phyloP scores from a whole-genome alignment of 2,888 invertebrate species.

The Thyatira batis region DNA sequence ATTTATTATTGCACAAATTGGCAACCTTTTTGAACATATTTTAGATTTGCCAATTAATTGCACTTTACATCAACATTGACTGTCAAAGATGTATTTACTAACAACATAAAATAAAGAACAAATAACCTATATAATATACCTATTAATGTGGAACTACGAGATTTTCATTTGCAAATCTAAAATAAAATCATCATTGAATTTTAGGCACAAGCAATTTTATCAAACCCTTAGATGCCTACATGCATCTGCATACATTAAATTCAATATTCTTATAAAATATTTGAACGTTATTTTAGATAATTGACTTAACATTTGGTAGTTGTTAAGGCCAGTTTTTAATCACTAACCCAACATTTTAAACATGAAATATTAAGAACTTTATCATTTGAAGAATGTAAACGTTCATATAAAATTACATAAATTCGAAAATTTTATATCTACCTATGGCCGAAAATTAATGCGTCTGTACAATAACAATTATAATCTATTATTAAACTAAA shows the following conservation, averaged over 20 bases:
- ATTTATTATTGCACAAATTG: slow-evolving; percentile 26
- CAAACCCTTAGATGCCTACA: slow-evolving; percentile 39
- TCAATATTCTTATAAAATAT: slow-evolving; percentile 50
- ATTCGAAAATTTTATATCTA: slow-evolving; percentile 64
- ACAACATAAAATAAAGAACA: neutral
- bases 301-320: slow-evolving; percentile 58
- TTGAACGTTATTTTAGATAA: slow-evolving; percentile 71
- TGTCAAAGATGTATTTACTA: neutral
- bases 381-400: slow-evolving; percentile 57
- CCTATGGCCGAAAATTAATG: slow-evolving; percentile 47
- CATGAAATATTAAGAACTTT: slow-evolving; percentile 24
- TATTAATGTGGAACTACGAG: slow-evolving; percentile 53
- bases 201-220: slow-evolving; percentile 60
- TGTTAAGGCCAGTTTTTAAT: slow-evolving; percentile 35
- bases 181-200: slow-evolving; percentile 49
- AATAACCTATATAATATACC: slow-evolving; percentile 2
- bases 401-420: slow-evolving; percentile 70
- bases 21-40: slow-evolving; percentile 65
- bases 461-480: slow-evolving; percentile 52
- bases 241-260: slow-evolving; percentile 42
- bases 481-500: slow-evolving; percentile 36
- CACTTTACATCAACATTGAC: neutral
- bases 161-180: slow-evolving; percentile 23
- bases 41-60: slow-evolving; percentile 39
- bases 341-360: slow-evolving; percentile 12